A percentile compares a stretch with the other conserved stretches of the same genome.
Evolutionary conservation across 2,113 vertebrate species (phyloP).

Genomic region (Xyrauchen texanus): DNA sequence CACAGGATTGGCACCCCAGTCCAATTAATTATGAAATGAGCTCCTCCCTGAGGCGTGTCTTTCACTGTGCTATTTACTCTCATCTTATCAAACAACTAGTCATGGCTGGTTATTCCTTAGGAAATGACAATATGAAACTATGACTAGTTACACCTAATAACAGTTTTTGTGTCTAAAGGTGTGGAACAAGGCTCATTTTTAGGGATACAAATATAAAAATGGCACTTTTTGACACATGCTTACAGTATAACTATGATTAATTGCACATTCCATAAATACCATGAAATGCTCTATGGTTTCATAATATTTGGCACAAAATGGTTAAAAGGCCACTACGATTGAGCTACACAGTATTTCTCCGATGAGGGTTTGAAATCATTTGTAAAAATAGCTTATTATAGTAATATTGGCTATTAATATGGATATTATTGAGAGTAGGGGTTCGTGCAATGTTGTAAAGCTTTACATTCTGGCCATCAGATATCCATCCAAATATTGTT

Average conservation of each 20-base stretch:
- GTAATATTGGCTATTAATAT: not conserved
- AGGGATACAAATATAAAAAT: constrained; percentile 55
- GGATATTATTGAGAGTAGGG: not conserved
- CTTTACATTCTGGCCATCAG: constrained; percentile 37
- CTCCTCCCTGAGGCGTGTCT: constrained; percentile 19
- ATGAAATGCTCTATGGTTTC: constrained; percentile 62
- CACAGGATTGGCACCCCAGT: not conserved
- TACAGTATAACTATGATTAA: constrained; percentile 59
- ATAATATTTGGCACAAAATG: constrained; percentile 73
- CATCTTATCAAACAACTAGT: not conserved
- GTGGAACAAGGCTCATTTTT: constrained; percentile 48
- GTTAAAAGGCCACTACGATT: constrained; percentile 73
- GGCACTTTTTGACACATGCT: constrained; percentile 73
- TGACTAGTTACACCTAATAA: constrained; percentile 24
- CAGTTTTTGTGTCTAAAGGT: constrained; percentile 10
- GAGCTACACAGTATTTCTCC: constrained; percentile 59
- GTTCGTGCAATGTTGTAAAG: constrained; percentile 18
- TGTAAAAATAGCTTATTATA: constrained; percentile 6
- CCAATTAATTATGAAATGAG: not conserved
- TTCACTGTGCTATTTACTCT: constrained; percentile 29
- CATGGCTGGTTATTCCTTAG: constrained; percentile 31
- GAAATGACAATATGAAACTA: constrained; percentile 3
- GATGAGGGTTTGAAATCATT: constrained; percentile 33
- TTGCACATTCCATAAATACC: constrained; percentile 62
- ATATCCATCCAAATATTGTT: not conserved